Base-by-base conservation (phyloP, 2,797 vertebrate species). In the Numenius phaeopus region DNA sequence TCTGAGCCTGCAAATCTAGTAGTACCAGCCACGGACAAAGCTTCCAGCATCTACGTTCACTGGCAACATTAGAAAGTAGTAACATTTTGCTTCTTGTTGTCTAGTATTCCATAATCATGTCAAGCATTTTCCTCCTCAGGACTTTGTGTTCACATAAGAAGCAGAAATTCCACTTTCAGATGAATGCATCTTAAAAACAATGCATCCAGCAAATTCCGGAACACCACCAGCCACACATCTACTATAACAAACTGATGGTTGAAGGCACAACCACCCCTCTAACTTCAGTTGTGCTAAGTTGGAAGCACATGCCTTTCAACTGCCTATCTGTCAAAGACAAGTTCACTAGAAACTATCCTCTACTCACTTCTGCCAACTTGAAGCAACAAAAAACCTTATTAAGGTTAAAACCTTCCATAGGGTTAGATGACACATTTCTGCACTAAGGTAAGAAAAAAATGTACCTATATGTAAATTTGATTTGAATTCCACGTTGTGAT, bases 391-490 rank as follows among this genome's bases (percentile, higher is more conserved):
- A 64, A 90, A 64, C 22, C 7, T 64, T 72, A 15, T 42, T 52
- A 87, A 83, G 65, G 23, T 29, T 37, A 59, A 77, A 59, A 66
- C 9, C 42, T 86, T 66, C 18, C 2, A 11, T 44, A 77, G 21
- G 54, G 27, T 11, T 83, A 23, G 34, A 90, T 81, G 55, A 88
- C 14, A 55, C 42, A 90, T 88, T 88, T 61, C 52, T 83, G 46
- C n/a, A 58, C 9, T 47, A 61, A 90, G 44, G 79, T 71, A 14
- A 62, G 46, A 24, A 84, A 69, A 87, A 61, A 72, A 72, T 83
- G 97, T 98, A 99, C 99, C 99, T 72, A 99, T 94, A 92, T 99
- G 98, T 85, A 99, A 97, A 97, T 99, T 99, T 80, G 99, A 99
- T 96, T 99, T 99, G 98, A 98, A 99, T 94, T 99, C 99, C 86